phyloP scores from a whole-genome alignment of 1,140 invertebrate genomes.

The Brachionus paranguensis region DNA sequence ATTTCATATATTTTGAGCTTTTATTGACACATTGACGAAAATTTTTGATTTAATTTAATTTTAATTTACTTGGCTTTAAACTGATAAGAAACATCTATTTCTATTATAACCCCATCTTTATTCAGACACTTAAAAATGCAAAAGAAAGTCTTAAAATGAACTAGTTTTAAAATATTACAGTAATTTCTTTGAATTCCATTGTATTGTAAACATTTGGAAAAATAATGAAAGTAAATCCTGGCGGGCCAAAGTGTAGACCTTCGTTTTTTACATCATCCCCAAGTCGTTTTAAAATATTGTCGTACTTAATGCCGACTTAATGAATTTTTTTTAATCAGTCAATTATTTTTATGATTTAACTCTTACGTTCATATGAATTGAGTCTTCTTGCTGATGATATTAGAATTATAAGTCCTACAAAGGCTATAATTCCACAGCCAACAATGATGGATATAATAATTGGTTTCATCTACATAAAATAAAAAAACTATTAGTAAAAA shows the following conservation, averaged over 20 bases:
- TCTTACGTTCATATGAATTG: conserved; percentile 47
- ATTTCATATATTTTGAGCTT: conserved; percentile 42
- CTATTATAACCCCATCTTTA: conserved; percentile 48
- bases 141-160: neutral
- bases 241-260: conserved; percentile 48
- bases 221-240: conserved; percentile 49
- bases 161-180: conserved; percentile 41
- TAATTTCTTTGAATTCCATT: conserved; percentile 44
- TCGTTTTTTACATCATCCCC: conserved; percentile 43
- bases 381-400: conserved; percentile 48
- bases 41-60: neutral
- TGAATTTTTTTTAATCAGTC: neutral
- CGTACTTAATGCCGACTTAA: conserved; percentile 50
- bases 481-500: neutral
- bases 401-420: conserved; percentile 42
- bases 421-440: neutral
- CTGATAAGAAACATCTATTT: conserved; percentile 48
- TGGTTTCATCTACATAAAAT: neutral
- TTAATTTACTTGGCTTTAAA: conserved; percentile 44
- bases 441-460: neutral
- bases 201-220: conserved; percentile 51
- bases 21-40: neutral
- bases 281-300: conserved; percentile 47
- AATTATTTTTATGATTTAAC: no score
- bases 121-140: conserved; percentile 47